Base-by-base conservation (phyloP, 2,113 vertebrate species). In the Phalacrocorax brasilianus region DNA sequence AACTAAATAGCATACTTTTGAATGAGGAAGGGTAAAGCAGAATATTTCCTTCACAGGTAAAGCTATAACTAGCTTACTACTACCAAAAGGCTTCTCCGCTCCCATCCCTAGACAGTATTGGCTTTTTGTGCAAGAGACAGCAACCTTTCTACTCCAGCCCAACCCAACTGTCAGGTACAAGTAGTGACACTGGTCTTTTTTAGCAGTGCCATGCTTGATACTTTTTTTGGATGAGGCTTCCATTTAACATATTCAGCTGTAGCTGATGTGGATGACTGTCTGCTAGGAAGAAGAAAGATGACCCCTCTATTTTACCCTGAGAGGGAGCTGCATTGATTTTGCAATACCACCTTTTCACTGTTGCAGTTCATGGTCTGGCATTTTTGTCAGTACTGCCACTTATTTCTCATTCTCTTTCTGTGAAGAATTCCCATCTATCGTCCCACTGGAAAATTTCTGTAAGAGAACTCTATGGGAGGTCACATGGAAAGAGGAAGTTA, bases 321-420 rank as follows among this genome's bases (percentile, higher is more conserved):
- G 61, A 3, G 4, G 30, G 27, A 84, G 23, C 16, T 61, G 58
- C 73, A 94, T 44, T 83, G 73, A 93, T 95, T 95, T 95, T 93
- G 55, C 61, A 91, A 53, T 67, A 75, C 11, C n/a, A 59, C 40
- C 85, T 91, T 89, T 66, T 66, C 74, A 61, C 50, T 40, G 27
- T 75, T 97, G 95, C 61, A 53, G 68, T 80, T 85, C 79, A 78
- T 1, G 1, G 50, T 66, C 81, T 30, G 14, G 71, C n/a, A 59
- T 87, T 88, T 68, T 72, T 91, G 77, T 67, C 75, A 91, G 66
- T 75, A 79, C 33, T 84, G 80, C 27, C 90, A 74, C 71, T 80
- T 76, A 68, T 75, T 94, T 85, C 86, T 91, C 67, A 78, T 88
- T 91, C 89, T 84, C 73, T n/a, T 49, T 72, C 86, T 71, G 70